Evolutionary conservation across 2,113 vertebrate species (phyloP).

Genomic region (Macquaria ambigua): DNA sequence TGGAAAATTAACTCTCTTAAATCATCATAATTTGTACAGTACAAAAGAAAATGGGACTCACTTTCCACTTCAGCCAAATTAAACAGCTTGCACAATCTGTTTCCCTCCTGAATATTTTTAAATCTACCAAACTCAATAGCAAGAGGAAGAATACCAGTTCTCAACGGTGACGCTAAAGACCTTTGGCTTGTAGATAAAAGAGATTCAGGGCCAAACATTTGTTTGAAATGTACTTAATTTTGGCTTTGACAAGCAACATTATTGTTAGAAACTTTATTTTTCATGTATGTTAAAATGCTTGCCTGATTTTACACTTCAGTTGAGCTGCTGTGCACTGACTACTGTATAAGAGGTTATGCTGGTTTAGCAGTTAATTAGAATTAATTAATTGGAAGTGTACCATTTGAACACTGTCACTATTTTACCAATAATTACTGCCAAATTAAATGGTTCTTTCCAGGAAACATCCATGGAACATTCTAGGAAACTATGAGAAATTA

Average conservation of each 20-base stretch:
- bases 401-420: background rate
- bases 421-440: background rate
- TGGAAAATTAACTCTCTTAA: slow-evolving; percentile 39
- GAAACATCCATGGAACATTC: background rate
- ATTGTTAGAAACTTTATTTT: background rate
- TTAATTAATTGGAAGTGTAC: background rate
- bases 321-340: background rate
- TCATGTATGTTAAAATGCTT: background rate
- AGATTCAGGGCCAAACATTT: background rate
- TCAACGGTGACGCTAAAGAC: background rate
- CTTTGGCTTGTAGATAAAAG: background rate
- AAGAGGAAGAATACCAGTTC: background rate
- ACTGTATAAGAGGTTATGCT: background rate
- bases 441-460: background rate
- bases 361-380: background rate
- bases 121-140: background rate
- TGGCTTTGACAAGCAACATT: background rate
- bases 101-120: slow-evolving; percentile 30
- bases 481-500: background rate
- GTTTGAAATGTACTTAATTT: background rate
- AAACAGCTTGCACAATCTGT: slow-evolving; percentile 7
- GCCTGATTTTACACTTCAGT: background rate
- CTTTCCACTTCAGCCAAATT: slow-evolving; percentile 24
- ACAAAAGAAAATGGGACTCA: slow-evolving; percentile 36
- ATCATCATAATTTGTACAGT: slow-evolving; percentile 27